These are phyloP conservation scores for Gobiocypris rarus DNA, from an alignment of 2,113 vertebrate species.

Conservation along the genomic window DNA sequence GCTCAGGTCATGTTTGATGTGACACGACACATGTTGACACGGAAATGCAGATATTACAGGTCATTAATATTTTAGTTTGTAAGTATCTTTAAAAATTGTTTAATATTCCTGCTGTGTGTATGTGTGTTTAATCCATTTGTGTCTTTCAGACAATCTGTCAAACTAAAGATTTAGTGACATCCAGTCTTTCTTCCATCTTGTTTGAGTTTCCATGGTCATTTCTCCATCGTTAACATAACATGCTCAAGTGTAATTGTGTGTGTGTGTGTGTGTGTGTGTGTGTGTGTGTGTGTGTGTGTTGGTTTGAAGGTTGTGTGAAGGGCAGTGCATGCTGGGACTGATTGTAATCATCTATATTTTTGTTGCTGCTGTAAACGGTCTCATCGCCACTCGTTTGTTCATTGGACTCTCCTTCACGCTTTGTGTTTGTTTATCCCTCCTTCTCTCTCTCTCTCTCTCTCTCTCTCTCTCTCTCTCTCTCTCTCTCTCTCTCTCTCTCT, in stretches of 20 bases:
- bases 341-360: constrained; percentile 62
- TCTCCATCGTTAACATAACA: not conserved
- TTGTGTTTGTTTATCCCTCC: constrained; percentile 25
- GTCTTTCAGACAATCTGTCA: constrained; percentile 42
- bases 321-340: constrained; percentile 43
- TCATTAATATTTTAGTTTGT: not conserved
- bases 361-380: constrained; percentile 51
- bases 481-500: constrained; percentile 39
- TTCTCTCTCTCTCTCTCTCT: not conserved
- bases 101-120: constrained; percentile 21
- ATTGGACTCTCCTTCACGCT: constrained; percentile 11
- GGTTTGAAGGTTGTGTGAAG: constrained; percentile 73
- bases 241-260: constrained; percentile 12
- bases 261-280: constrained; percentile 58
- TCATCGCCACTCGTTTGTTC: constrained; percentile 41
- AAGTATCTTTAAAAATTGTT: not conserved
- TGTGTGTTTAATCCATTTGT: constrained; percentile 41
- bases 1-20: not conserved
- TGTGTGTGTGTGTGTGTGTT: constrained; percentile 58
- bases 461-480: too few relatives aligned
- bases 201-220: not conserved
- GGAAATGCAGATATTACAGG: not conserved
- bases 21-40: not conserved
- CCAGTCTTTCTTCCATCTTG: not conserved
- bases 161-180: constrained; percentile 30